Percentiles rank a stretch among this genome's conserved stretches.
Conservation (phyloP, 2,797 vertebrate genomes). For the Mareca penelope region DNA sequence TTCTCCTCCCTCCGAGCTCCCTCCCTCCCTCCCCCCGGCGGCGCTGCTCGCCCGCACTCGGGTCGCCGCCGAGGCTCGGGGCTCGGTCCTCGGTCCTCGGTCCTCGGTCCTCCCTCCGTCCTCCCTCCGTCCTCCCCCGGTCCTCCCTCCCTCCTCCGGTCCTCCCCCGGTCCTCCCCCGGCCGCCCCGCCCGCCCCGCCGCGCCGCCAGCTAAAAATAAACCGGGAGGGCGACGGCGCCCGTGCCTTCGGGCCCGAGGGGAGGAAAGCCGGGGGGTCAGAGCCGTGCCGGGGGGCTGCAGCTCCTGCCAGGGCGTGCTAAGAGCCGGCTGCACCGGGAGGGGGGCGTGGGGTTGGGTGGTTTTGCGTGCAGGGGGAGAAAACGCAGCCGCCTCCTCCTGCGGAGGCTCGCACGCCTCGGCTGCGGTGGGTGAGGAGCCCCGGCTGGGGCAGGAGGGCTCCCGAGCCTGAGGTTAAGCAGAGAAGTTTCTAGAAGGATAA, state of each 20-base stretch:
- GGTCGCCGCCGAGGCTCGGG: too few relatives aligned
- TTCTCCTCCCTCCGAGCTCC: too few relatives aligned
- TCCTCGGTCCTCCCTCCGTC: background rate
- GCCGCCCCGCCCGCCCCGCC: conserved; percentile 22
- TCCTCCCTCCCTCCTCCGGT: background rate
- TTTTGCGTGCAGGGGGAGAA: background rate
- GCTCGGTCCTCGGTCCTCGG: too few relatives aligned
- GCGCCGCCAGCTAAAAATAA: conserved; percentile 66
- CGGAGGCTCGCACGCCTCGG: background rate
- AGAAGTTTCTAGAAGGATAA: conserved; percentile 5
- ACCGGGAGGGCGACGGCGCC: conserved; percentile 26
- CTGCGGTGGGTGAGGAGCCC: accelerated
- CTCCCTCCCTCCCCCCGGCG: background rate
- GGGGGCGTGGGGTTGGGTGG: too few relatives aligned
- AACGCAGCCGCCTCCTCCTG: background rate
- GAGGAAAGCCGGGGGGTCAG: too few relatives aligned
- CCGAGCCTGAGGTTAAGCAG: background rate
- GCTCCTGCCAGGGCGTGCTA: too few relatives aligned
- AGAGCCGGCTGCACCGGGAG: too few relatives aligned
- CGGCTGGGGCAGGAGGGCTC: background rate
- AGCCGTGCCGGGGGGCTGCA: too few relatives aligned
- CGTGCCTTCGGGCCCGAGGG: conserved; percentile 14
- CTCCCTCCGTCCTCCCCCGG: background rate
- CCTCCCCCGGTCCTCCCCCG: background rate
- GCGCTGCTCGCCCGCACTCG: conserved; percentile 40